Evolutionary conservation across 2,888 invertebrate genomes (phyloP).

Genomic region (Podotricha telesiphe): DNA sequence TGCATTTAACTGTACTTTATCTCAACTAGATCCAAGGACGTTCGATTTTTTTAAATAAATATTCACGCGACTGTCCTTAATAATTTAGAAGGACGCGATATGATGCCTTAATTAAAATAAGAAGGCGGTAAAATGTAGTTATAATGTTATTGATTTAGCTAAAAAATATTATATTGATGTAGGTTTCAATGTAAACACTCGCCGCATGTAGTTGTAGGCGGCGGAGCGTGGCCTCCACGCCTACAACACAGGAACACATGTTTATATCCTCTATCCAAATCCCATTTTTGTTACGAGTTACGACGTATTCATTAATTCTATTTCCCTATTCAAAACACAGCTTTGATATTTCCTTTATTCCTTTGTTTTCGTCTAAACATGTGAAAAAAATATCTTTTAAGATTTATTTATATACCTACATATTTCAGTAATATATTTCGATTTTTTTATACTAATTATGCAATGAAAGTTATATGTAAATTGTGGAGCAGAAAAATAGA

Average conservation of each 20-base stretch:
- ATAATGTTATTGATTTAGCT: slow-evolving; percentile 49
- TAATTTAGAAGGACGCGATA: not conserved
- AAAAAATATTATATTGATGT: slow-evolving; percentile 60
- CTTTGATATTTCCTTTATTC: no score
- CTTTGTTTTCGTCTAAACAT: no score
- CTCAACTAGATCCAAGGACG: no score
- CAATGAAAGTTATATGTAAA: no score
- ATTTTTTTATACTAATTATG: no score
- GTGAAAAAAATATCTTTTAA: no score
- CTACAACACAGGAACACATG: slow-evolving; percentile 73
- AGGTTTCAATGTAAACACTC: slow-evolving; percentile 51
- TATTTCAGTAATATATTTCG: no score
- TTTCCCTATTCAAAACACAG: slow-evolving; percentile 4
- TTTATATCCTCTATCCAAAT: slow-evolving; percentile 64
- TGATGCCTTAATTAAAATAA: not conserved
- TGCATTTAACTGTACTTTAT: no score
- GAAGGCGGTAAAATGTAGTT: slow-evolving; percentile 4
- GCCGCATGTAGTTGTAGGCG: slow-evolving; percentile 45
- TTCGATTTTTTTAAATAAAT: no score
- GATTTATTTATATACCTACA: no score
- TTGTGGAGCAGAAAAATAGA: no score
- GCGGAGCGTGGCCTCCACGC: slow-evolving; percentile 71
- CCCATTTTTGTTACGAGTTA: slow-evolving; percentile 54
- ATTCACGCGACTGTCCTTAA: no score
- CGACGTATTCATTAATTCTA: slow-evolving; percentile 41